Evolutionary conservation across 2,888 invertebrate species (phyloP), one percentile per base, ranked within the genome.

Genomic region (Amphiduros pacificus): DNA sequence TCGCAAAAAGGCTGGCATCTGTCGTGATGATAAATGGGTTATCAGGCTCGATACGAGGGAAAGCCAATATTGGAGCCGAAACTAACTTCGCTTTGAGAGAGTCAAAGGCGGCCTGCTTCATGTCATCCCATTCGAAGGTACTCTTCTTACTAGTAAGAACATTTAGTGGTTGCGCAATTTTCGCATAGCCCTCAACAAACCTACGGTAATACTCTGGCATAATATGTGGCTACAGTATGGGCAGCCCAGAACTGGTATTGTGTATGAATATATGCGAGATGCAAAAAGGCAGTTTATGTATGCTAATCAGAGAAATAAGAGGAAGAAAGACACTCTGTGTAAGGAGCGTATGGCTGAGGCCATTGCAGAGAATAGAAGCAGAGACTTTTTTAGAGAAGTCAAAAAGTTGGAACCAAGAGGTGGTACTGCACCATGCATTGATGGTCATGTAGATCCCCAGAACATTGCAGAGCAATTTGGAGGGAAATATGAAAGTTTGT

Each of bases 141-240:
- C n/a, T n/a, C n/a, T n/a, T n/a, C n/a, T n/a, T n/a, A n/a, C n/a
- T n/a, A n/a, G n/a, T n/a, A n/a, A n/a, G n/a, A n/a, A n/a, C n/a
- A n/a, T n/a, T n/a, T n/a, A n/a, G n/a, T n/a, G n/a, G n/a, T n/a
- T n/a, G n/a, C n/a, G n/a, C n/a, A n/a, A n/a, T n/a, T n/a, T n/a
- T n/a, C n/a, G n/a, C n/a, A n/a, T n/a, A n/a, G n/a, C n/a, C n/a
- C n/a, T n/a, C n/a, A n/a, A n/a, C n/a, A n/a, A n/a, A n/a, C n/a
- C n/a, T n/a, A n/a, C n/a, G n/a, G n/a, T n/a, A n/a, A n/a, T 53
- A 4, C 31, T 53, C 22, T 53, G 53, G 53, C 53, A 53, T 29
- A 32, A 17, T 17, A n/a, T 53, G 6, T 53, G 53, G 53, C 11
- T 31, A 9, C 29, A 53, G 20, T 22, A 26, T 11, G 53, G 31